Evolutionary conservation across 2,888 invertebrate genomes (phyloP).

Genomic region (Scaptomyza caliginosa): DNA sequence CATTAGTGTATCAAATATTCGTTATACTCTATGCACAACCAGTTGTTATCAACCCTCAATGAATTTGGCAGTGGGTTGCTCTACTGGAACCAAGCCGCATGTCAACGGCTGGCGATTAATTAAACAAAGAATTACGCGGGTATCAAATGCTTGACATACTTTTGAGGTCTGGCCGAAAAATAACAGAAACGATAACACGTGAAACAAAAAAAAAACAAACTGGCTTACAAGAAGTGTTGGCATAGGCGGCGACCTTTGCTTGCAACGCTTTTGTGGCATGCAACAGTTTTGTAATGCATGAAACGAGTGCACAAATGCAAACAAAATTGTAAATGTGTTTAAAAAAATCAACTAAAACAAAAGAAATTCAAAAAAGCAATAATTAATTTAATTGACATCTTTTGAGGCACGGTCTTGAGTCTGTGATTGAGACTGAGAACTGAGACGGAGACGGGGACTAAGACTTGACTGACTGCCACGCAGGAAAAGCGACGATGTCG

Average conservation of each 20-base stretch:
- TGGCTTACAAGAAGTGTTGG: constrained; percentile 57
- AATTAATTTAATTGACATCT: constrained; percentile 84
- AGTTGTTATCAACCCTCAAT: constrained; percentile 66
- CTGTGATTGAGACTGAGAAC: constrained; percentile 28
- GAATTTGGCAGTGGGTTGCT: constrained; percentile 55
- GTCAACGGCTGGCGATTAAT: constrained; percentile 75
- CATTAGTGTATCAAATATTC: constrained; percentile 29
- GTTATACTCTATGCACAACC: not conserved
- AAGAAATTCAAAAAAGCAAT: constrained; percentile 67
- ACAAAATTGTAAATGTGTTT: not conserved
- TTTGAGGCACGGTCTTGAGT: constrained; percentile 73
- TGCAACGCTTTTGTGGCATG: constrained; percentile 35
- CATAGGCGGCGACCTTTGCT: constrained; percentile 55
- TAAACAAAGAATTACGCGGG: constrained; percentile 82
- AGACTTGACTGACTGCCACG: constrained; percentile 74
- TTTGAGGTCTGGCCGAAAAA: constrained; percentile 59
- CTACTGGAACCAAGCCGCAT: constrained; percentile 74
- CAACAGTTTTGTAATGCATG: constrained; percentile 75
- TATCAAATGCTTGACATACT: constrained; percentile 82
- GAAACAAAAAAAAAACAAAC: constrained; percentile 28
- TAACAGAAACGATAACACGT: constrained; percentile 14
- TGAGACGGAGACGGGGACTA: constrained; percentile 19
- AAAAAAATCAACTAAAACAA: constrained; percentile 29
- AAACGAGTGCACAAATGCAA: constrained; percentile 42
- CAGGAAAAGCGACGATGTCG: constrained; percentile 78